Base-by-base conservation (phyloP, 2,113 vertebrate species). In the Morone saxatilis region DNA sequence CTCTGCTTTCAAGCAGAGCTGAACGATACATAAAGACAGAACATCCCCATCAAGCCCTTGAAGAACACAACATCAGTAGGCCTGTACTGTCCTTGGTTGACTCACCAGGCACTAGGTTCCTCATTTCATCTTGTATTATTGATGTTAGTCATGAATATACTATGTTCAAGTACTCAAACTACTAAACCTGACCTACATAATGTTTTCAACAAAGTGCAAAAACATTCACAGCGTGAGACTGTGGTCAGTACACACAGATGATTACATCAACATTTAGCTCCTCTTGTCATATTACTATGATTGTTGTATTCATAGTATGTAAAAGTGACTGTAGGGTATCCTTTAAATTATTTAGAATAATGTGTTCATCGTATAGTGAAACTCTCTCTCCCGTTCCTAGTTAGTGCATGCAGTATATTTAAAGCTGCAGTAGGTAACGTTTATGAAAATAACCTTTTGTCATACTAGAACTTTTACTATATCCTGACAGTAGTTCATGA, bases 81-180 rank as follows among this genome's bases (percentile, higher is more conserved):
- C 45, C 3, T 25, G 36, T 12, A 4, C 43, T 60, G 69, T 66
- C 81, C 75, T 77, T 73, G 60, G 16, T 74, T 76, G 14, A 13
- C 2, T 71, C 31, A 25, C 19, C n/a, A 22, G 20, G 19, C 8
- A 1, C 16, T 4, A 4, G 31, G 14, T 38, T 63, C 19, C 31
- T 54, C 9, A 48, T 67, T 40, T 71, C 51, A 31, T 53, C 20
- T 51, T 40, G 14, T 63, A 11, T 19, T 1, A 48, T 25, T 38
- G 13, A 41, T 45, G 11, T 57, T 38, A 60, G 10, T 10, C 13
- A 12, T 36, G 10, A 71, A 56, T 10, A 57, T n/a, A 9, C 47
- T 9, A n/a, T 72, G 40, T 63, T 12, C 1, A 31, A 31, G 31
- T 31, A 31, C 4, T 50, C 7, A 38, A 65, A 17, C 17, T 53